Conservation (phyloP, 2,113 vertebrate species). For the Pachycephala philippinensis region DNA sequence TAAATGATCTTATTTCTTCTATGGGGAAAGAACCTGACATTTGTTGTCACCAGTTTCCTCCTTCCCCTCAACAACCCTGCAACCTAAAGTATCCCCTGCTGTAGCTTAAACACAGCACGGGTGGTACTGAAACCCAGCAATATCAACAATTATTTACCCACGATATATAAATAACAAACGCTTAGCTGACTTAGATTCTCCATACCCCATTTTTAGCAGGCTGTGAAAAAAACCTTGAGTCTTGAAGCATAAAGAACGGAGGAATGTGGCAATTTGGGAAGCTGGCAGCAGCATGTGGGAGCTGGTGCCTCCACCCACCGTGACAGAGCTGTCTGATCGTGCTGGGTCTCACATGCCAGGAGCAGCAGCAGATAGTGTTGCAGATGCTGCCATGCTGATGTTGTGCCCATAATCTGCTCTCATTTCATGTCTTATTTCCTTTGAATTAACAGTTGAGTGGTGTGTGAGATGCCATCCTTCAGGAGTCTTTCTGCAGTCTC, state of each 20-base stretch:
- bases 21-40: not conserved
- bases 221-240: not conserved
- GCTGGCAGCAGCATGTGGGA: not conserved
- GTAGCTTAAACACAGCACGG: not conserved
- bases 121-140: not conserved
- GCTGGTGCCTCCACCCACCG: not conserved
- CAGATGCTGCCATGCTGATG: not conserved
- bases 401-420: not conserved
- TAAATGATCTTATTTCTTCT: not conserved
- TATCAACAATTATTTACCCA: not conserved
- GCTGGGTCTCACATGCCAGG: not conserved
- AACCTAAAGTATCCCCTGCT: not conserved
- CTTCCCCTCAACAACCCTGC: not conserved
- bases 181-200: not conserved
- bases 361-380: not conserved
- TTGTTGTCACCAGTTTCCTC: not conserved
- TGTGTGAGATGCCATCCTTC: not conserved
- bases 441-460: not conserved
- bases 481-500: not conserved
- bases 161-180: not conserved
- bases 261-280: not conserved
- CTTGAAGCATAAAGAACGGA: not conserved
- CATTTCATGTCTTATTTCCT: slow-evolving; percentile 4
- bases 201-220: not conserved
- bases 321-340: not conserved